Evolutionary conservation across 2,797 vertebrate genomes (phyloP).

Genomic region (Poeciliopsis infans): DNA sequence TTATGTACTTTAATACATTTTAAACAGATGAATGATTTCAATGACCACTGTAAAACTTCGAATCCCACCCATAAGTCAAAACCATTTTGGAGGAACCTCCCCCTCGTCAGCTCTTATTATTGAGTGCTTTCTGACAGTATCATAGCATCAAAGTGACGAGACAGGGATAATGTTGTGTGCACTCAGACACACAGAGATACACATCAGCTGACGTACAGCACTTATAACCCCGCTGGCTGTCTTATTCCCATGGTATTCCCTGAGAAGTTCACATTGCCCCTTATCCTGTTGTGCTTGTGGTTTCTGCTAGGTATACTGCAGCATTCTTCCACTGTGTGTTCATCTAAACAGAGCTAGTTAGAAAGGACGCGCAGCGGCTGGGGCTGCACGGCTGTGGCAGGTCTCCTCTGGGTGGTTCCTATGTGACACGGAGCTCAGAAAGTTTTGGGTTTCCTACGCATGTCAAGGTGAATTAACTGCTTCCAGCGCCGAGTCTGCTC

Average conservation of each 20-base stretch:
- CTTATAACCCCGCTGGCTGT: conserved; percentile 48
- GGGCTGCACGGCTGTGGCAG: conserved; percentile 64
- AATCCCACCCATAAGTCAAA: conserved; percentile 27
- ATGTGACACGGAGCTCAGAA: conserved; percentile 71
- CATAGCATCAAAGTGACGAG: conserved; percentile 49
- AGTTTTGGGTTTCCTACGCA: conserved; percentile 82
- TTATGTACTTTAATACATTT: not conserved
- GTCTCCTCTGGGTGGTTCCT: conserved; percentile 79
- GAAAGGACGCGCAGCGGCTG: conserved; percentile 71
- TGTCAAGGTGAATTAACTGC: conserved; percentile 83
- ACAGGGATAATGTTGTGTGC: conserved; percentile 10
- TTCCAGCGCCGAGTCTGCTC: conserved; percentile 60
- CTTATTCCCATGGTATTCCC: conserved; percentile 68
- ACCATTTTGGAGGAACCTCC: conserved; percentile 34
- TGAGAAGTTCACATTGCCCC: conserved; percentile 61
- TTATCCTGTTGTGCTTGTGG: conserved; percentile 79
- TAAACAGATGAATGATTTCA: not conserved
- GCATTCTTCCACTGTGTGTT: conserved; percentile 81
- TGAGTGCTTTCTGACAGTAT: conserved; percentile 36
- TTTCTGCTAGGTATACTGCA: conserved; percentile 74
- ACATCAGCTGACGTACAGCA: conserved; percentile 36
- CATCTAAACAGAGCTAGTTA: conserved; percentile 85
- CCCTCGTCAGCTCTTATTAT: conserved; percentile 42
- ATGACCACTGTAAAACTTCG: not conserved
- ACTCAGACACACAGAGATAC: conserved; percentile 31